phyloP scores from a whole-genome alignment of 2,888 invertebrate genomes.

The Drosophila buzzatii region DNA sequence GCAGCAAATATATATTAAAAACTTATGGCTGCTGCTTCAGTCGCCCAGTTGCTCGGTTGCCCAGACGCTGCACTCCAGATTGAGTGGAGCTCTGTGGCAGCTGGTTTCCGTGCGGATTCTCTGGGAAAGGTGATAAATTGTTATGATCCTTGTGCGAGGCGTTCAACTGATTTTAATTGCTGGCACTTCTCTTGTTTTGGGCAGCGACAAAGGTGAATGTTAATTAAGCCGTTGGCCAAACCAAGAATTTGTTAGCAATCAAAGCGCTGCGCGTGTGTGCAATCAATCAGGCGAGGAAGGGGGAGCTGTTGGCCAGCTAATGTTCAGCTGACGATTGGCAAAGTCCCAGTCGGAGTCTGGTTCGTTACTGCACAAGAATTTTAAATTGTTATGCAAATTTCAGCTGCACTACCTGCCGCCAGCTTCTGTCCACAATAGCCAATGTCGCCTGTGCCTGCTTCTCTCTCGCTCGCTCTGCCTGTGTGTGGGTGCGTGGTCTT shows the following conservation, averaged over 20 bases:
- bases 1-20: slow-evolving; percentile 41
- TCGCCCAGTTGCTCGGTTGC: neutral
- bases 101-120: slow-evolving; percentile 6
- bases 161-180: slow-evolving; percentile 42
- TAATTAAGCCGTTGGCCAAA: slow-evolving; percentile 63
- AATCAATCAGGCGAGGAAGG: slow-evolving; percentile 58
- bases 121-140: slow-evolving; percentile 23
- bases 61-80: slow-evolving; percentile 12
- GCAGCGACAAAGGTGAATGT: slow-evolving; percentile 44
- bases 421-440: slow-evolving; percentile 8
- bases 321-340: slow-evolving; percentile 24
- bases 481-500: neutral
- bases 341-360: slow-evolving; percentile 13
- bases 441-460: slow-evolving; percentile 6
- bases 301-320: slow-evolving; percentile 13
- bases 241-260: slow-evolving; percentile 67
- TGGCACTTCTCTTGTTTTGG: slow-evolving; percentile 25
- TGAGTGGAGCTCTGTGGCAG: slow-evolving; percentile 11
- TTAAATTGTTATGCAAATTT: slow-evolving; percentile 79
- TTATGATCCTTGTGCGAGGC: slow-evolving; percentile 16
- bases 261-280: slow-evolving; percentile 67
- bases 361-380: slow-evolving; percentile 74
- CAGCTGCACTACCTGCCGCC: slow-evolving; percentile 23
- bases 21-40: slow-evolving; percentile 34
- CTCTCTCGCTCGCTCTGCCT: neutral